A percentile compares a stretch with the other conserved stretches of the same genome.
Conservation (phyloP, 2,888 invertebrate genomes). For the Neelides folsomi region DNA sequence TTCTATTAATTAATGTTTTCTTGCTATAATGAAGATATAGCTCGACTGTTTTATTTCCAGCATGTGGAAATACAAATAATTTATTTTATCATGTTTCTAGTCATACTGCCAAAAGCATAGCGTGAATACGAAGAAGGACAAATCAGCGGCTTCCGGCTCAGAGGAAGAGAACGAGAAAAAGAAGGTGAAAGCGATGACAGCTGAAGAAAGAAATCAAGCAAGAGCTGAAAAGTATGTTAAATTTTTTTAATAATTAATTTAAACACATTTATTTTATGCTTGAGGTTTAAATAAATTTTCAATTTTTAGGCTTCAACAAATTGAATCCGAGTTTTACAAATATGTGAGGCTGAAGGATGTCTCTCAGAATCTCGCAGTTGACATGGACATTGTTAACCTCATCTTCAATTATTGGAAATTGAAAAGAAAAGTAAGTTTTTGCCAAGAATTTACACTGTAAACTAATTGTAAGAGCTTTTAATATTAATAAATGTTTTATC, state of each 20-base stretch:
- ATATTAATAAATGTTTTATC: slow-evolving; percentile 34
- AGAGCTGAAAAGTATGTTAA: slow-evolving; percentile 56
- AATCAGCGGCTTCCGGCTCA: slow-evolving; percentile 46
- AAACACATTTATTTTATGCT: slow-evolving; percentile 4
- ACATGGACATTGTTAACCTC: slow-evolving; percentile 68
- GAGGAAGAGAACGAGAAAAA: slow-evolving; percentile 69
- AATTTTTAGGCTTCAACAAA: slow-evolving; percentile 59
- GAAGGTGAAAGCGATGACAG: slow-evolving; percentile 68
- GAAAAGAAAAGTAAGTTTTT: slow-evolving; percentile 51
- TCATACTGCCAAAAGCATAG: slow-evolving; percentile 96
- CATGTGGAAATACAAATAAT: no score
- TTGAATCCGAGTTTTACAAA: slow-evolving; percentile 85
- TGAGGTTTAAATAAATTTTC: not conserved
- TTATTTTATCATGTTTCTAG: no score
- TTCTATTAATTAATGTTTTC: not conserved
- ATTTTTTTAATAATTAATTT: slow-evolving; percentile 2
- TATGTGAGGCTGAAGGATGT: slow-evolving; percentile 77
- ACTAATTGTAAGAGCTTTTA: not conserved
- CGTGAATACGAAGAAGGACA: slow-evolving; percentile 73
- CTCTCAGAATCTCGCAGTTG: slow-evolving; percentile 64
- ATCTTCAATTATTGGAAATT: slow-evolving; percentile 95
- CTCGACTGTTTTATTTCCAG: no score
- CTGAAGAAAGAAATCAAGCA: slow-evolving; percentile 84
- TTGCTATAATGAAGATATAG: slow-evolving; percentile 1
- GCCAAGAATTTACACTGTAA: not conserved